Evolutionary conservation across 2,113 vertebrate genomes (phyloP).

Genomic region (Tragelaphus scriptus): DNA sequence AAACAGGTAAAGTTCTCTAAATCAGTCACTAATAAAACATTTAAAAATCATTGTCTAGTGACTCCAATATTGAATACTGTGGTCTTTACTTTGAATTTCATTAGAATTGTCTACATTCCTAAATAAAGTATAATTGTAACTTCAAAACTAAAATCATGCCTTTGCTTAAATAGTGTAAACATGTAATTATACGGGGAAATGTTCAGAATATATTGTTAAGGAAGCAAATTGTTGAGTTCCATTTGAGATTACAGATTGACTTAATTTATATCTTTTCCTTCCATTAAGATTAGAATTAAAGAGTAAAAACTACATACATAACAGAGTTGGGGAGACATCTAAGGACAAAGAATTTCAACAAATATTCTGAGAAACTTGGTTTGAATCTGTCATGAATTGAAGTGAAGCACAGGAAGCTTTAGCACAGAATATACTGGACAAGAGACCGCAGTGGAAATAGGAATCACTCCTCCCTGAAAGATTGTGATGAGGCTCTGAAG

Average conservation of each 20-base stretch:
- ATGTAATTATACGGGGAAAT: neutral
- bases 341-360: neutral
- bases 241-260: neutral
- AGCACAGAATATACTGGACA: neutral
- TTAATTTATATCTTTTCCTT: neutral
- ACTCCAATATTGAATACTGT: neutral
- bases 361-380: neutral
- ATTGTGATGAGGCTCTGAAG: neutral
- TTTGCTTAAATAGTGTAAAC: neutral
- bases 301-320: neutral
- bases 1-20: neutral
- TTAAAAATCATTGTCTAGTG: neutral
- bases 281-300: neutral
- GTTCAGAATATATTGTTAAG: neutral
- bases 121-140: neutral
- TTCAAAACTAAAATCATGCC: neutral
- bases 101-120: neutral
- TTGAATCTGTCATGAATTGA: neutral
- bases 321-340: neutral
- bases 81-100: conserved; percentile 22
- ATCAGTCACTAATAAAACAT: neutral
- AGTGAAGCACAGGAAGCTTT: neutral
- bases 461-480: neutral
- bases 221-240: neutral
- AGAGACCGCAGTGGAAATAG: neutral